A percentile compares a stretch with the other conserved stretches of the same genome.
Evolutionary conservation across 2,888 invertebrate species (phyloP).

Genomic region (Xestia sexstrigata): DNA sequence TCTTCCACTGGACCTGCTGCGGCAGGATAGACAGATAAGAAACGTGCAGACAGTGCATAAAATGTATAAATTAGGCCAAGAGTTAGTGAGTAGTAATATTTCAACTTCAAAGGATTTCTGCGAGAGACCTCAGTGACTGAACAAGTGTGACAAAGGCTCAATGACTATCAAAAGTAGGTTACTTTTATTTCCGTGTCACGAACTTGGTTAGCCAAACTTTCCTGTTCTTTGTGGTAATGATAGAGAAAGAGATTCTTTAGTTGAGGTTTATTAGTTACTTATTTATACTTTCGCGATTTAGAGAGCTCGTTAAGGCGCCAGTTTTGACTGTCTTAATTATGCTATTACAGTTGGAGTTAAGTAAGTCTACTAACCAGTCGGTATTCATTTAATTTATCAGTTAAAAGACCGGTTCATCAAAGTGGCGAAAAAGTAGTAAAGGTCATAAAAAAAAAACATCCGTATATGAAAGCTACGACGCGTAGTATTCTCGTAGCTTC

Average conservation of each 20-base stretch:
- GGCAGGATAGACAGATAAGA: no score
- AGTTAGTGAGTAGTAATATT: not conserved
- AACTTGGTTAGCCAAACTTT: slow-evolving; percentile 19
- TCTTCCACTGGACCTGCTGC: no score
- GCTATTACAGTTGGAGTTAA: not conserved
- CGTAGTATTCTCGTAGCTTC: not conserved
- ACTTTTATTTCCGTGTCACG: slow-evolving; percentile 27
- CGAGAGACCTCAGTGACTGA: not conserved
- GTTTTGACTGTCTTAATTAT: no score
- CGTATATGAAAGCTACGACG: not conserved
- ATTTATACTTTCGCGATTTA: not conserved
- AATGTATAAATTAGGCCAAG: no score
- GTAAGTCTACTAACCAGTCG: not conserved
- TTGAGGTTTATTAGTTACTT: not conserved
- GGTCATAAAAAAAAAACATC: not conserved
- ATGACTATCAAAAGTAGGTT: not conserved
- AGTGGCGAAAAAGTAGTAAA: no score
- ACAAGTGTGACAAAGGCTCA: slow-evolving; percentile 4
- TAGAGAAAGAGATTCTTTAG: not conserved
- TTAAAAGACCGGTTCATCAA: no score
- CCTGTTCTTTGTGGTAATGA: slow-evolving; percentile 12
- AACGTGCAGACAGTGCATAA: no score
- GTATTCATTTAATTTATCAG: not conserved
- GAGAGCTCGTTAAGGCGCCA: no score
- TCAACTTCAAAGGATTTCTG: not conserved